Base-by-base conservation (phyloP, 2,113 vertebrate species). In the Cinclus mexicanus region DNA sequence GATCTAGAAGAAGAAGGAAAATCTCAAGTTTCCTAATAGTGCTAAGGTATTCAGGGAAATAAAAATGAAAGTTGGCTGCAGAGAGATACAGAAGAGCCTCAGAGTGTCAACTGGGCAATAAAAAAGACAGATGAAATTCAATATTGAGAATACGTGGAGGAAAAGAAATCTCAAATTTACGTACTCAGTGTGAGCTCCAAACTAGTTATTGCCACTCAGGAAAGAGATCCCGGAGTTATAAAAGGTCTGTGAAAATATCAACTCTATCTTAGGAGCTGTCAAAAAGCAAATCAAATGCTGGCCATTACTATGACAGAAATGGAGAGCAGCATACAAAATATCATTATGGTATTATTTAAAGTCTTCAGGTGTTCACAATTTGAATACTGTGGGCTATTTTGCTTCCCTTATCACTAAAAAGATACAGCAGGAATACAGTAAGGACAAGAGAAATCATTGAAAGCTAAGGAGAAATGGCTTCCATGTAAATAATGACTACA, bases 81-180 rank as follows among this genome's bases (percentile, higher is more conserved):
- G 59, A 83, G 72, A 90, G 47, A 81, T 90, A 68, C 72, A 87
- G 56, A 92, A 92, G 56, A 93, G 49, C 63, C 83, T 94, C 44
- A 44, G 76, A 83, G 65, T 80, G 90, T 85, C 95, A 90, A 80
- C n/a, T 28, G 87, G 44, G 80, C 0, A 24, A 94, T 97, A 94
- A 96, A 96, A 92, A 92, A 97, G 94, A 94, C 87, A 56, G 76
- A 96, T 95, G 72, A 71, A 94, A 94, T 89, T 91, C 96, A 97
- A 82, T 97, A 94, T 68, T 24, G 3, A 89, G 83, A 87, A 71
- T 89, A 94, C 56, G 60, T 55, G 53, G 65, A 82, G 65, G 77
- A 91, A 94, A 93, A 92, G 79, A 92, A 97, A 94, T 94, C 83
- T 90, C 76, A 83, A 92, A 86, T 92, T 94, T 93, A 92, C 37